Percentiles rank a stretch among this genome's conserved stretches.
phyloP scores from a whole-genome alignment of 2,797 vertebrate species.

The Gambelia wislizenii region DNA sequence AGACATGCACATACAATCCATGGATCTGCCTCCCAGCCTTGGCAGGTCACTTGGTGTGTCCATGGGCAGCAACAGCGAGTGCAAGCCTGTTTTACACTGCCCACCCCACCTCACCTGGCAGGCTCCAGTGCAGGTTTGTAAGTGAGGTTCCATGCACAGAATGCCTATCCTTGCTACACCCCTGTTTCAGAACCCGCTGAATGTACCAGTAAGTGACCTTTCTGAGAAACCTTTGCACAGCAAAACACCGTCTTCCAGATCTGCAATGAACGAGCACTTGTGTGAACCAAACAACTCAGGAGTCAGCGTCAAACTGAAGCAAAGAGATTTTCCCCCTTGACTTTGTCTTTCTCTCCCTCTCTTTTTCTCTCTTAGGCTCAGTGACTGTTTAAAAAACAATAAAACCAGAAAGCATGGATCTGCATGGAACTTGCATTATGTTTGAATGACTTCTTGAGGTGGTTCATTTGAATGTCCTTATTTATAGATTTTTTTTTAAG shows the following conservation, averaged over 20 bases:
- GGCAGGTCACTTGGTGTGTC: background rate
- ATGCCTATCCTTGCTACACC: background rate
- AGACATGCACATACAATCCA: background rate
- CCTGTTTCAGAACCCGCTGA: constrained; percentile 41
- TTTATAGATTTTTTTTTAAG: background rate
- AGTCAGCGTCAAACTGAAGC: background rate
- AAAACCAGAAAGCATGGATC: background rate
- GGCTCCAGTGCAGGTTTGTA: background rate
- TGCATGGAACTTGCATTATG: constrained; percentile 12
- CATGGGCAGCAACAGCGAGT: background rate
- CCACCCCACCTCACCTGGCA: background rate
- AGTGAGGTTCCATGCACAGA: background rate
- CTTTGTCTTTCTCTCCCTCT: background rate
- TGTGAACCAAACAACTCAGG: constrained; percentile 30
- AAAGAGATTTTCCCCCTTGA: background rate
- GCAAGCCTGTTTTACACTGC: background rate
- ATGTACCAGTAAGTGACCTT: constrained; percentile 38
- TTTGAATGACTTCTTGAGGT: constrained; percentile 7
- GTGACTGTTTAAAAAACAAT: constrained; percentile 17
- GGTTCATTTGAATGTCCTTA: constrained; percentile 4
- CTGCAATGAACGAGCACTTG: background rate
- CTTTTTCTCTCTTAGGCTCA: background rate
- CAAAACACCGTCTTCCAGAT: constrained; percentile 15
- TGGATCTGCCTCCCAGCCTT: background rate
- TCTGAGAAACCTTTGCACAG: constrained; percentile 31